Base-by-base conservation (phyloP, 2,888 invertebrate species). In the Seira musarum region DNA sequence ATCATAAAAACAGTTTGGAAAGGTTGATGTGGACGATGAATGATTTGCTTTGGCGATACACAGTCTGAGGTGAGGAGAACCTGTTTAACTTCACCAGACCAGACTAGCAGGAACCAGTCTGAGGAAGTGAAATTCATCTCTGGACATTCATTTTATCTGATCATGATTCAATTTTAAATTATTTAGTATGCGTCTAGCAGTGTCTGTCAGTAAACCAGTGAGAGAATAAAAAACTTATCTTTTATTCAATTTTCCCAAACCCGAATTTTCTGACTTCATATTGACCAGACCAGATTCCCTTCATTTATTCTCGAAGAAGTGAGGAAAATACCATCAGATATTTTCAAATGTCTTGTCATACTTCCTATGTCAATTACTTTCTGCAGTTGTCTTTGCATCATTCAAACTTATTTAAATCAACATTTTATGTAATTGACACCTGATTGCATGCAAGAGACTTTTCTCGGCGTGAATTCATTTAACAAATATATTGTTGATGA, bases 21-120 rank as follows among this genome's bases (percentile, higher is more conserved):
- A 13, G 13, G 61, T 22, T 2, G 61, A 53, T 61, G 61, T 19
- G n/a, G n/a, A 64, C 21, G 6, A 10, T 24, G 13, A 64, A 25
- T 22, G n/a, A 64, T 64, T 2, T 53, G 19, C n/a, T 15, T 21
- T 22, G 13, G 25, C 13, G 10, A n/a, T 6, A 65, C 24, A 30
- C 10, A 22, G 24, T 64, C 6, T 19, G 30, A 25, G 30, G 8
- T 30, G 35, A 15, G 13, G 17, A 40, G 30, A 60, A 53, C 53
- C 53, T 53, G 53, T 53, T 53, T 2, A 53, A 17, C n/a, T 53
- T 2, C 30, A 30, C 30, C 67, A 24, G 76, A 76, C 76, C 25
- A 8, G 76, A 76, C 76, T 49, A 8, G 30, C 13, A 19, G 76
- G 76, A 69, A 76, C 76, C 76, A 69, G 49, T 53, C 53, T 30